phyloP scores from a whole-genome alignment of 1,140 invertebrate species.

The Ceratina calcarata region DNA sequence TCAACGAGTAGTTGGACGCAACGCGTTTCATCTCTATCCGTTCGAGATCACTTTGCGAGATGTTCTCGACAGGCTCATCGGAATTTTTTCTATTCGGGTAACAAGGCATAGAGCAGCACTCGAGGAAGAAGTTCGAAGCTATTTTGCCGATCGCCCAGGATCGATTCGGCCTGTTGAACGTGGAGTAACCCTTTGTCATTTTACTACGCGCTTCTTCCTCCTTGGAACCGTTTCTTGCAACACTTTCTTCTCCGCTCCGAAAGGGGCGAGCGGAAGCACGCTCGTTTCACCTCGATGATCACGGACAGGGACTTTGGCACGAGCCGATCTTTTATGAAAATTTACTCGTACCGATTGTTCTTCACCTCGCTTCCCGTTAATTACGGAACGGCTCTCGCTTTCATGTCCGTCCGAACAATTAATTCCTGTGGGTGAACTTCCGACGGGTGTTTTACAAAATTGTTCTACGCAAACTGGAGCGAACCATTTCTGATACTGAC shows the following conservation, averaged over 20 bases:
- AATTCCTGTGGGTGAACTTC: background rate
- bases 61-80: too few relatives aligned
- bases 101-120: conserved; percentile 58
- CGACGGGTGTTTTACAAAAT: too few relatives aligned
- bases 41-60: background rate
- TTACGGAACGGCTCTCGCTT: background rate
- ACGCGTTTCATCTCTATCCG: background rate
- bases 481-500: conserved; percentile 50
- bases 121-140: conserved; percentile 50
- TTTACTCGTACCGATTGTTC: background rate
- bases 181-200: conserved; percentile 56
- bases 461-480: background rate
- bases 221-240: background rate
- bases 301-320: background rate
- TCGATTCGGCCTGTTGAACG: conserved; percentile 48
- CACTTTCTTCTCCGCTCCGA: background rate
- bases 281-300: conserved; percentile 21
- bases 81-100: background rate
- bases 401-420: background rate
- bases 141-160: conserved; percentile 34
- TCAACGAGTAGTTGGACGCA: conserved; percentile 16
- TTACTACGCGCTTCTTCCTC: background rate
- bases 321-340: background rate
- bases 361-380: background rate
- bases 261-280: background rate